Percentiles rank a stretch among this genome's conserved stretches.
Conservation (phyloP, 2,797 vertebrate genomes). For the Sebastes ruberrimus region DNA sequence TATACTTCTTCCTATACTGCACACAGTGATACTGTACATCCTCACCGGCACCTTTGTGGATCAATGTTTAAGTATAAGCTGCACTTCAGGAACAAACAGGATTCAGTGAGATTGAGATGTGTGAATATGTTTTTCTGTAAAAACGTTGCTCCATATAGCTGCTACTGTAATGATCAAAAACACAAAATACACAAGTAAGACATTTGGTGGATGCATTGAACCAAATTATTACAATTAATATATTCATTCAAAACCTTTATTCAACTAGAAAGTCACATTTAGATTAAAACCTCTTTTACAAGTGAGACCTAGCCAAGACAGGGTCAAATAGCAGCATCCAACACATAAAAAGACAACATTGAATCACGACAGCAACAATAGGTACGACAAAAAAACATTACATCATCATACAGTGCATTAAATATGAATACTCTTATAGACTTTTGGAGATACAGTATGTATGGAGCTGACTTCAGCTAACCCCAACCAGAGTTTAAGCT, state of each 20-base stretch:
- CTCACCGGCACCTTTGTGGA: background rate
- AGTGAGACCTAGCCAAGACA: too few species aligned
- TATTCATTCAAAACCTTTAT: too few species aligned
- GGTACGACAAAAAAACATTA: accelerated
- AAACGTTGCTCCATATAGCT: background rate
- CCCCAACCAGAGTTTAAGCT: background rate
- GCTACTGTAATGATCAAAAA: background rate
- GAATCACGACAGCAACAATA: too few species aligned
- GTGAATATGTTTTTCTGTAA: background rate
- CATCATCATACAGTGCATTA: too few species aligned
- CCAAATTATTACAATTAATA: background rate
- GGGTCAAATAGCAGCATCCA: too few species aligned
- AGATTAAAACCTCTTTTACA: too few species aligned
- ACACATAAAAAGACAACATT: too few species aligned
- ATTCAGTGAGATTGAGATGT: too few species aligned
- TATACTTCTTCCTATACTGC: background rate
- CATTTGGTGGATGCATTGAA: background rate
- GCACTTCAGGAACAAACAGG: background rate
- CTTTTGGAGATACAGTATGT: background rate
- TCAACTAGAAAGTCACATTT: accelerated
- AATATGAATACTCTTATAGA: background rate
- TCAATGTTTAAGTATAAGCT: background rate
- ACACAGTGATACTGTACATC: background rate
- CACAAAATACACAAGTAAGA: background rate
- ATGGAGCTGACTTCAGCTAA: background rate